Conservation (phyloP, 2,888 invertebrate species). For the Thyatira batis region DNA sequence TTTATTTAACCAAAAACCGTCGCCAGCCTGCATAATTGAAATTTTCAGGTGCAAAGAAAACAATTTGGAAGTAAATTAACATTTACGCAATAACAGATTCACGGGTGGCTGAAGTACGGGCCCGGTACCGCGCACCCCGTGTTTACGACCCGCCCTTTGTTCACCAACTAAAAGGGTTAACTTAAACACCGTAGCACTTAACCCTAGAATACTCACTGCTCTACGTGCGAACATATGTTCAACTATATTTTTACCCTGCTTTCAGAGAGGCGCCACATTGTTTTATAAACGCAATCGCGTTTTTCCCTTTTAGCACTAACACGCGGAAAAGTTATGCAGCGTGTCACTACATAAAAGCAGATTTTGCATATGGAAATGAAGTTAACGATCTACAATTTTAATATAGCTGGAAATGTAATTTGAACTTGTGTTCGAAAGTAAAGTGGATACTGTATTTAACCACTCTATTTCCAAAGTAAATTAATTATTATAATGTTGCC, state of each 20-base stretch:
- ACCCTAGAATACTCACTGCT: constrained; percentile 37
- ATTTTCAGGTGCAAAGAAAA: constrained; percentile 49
- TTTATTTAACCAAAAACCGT: constrained; percentile 41
- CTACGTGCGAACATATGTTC: constrained; percentile 47
- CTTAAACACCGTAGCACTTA: constrained; percentile 57
- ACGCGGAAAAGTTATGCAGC: constrained; percentile 19
- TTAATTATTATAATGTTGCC: not conserved
- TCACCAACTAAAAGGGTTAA: constrained; percentile 66
- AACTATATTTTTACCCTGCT: constrained; percentile 43
- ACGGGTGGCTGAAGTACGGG: constrained; percentile 29
- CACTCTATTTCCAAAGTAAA: too few relatives aligned
- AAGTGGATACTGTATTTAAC: not conserved
- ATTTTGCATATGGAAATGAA: constrained; percentile 22
- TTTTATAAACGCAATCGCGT: constrained; percentile 24
- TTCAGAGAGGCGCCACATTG: constrained; percentile 29
- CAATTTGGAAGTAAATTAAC: constrained; percentile 51
- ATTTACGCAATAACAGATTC: constrained; percentile 51
- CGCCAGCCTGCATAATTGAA: constrained; percentile 38
- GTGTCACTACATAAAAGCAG: constrained; percentile 19
- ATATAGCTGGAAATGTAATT: not conserved
- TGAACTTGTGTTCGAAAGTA: not conserved
- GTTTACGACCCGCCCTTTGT: constrained; percentile 60
- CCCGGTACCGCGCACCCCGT: constrained; percentile 20
- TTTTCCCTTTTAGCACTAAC: constrained; percentile 25
- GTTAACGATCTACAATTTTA: constrained; percentile 12